phyloP scores from a whole-genome alignment of 2,888 invertebrate species.

The Anthrax anthrax region DNA sequence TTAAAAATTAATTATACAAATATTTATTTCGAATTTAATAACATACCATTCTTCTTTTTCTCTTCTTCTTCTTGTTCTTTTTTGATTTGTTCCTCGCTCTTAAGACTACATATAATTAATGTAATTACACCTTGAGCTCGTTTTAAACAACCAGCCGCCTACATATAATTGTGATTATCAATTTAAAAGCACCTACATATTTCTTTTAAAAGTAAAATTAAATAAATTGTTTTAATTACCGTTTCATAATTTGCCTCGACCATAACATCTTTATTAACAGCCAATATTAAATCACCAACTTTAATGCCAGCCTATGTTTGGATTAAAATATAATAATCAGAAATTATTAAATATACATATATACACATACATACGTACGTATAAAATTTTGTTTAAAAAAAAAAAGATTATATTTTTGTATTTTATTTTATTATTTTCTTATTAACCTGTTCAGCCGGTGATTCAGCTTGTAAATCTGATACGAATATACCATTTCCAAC shows the following conservation, averaged over 20 bases:
- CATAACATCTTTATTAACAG: conserved; percentile 86
- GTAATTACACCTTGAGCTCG: conserved; percentile 76
- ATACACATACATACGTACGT: background rate
- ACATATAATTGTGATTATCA: conserved; percentile 13
- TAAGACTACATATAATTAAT: conserved; percentile 68
- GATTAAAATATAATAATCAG: background rate
- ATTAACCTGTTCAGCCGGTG: conserved; percentile 67
- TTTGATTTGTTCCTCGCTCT: conserved; percentile 52
- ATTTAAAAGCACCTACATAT: background rate
- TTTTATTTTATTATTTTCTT: too few relatives aligned
- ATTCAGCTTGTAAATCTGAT: conserved; percentile 82
- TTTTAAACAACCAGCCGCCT: conserved; percentile 75
- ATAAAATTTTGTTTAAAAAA: background rate
- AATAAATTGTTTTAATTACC: conserved; percentile 36
- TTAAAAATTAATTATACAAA: background rate
- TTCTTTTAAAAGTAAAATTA: background rate
- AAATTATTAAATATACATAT: background rate
- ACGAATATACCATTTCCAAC: conserved; percentile 87
- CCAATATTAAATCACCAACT: conserved; percentile 94
- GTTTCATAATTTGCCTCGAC: conserved; percentile 76
- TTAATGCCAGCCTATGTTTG: conserved; percentile 67
- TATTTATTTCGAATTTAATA: conserved; percentile 2
- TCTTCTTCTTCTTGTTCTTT: conserved; percentile 34
- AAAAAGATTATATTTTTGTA: background rate
- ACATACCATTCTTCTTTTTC: conserved; percentile 31